Conservation (phyloP, 2,888 invertebrate genomes). For the Salpingus planirostris region DNA sequence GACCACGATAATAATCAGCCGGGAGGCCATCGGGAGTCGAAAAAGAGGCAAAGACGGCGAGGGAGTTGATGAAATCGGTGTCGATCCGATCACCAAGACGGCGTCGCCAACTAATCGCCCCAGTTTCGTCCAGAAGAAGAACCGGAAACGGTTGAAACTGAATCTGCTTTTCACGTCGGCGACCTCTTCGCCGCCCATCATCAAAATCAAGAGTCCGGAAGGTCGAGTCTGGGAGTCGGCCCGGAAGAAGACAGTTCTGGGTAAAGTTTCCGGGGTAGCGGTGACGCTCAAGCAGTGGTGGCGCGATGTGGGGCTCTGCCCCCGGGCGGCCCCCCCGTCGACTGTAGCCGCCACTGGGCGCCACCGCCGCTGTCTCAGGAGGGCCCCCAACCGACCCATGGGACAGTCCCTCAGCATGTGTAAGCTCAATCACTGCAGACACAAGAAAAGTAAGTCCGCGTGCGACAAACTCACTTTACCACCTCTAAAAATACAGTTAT, state of each 20-base stretch:
- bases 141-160: slow-evolving; percentile 18
- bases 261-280: slow-evolving; percentile 39
- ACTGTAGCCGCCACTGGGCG: slow-evolving; percentile 20
- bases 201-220: not conserved
- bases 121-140: slow-evolving; percentile 16
- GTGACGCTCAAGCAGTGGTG: slow-evolving; percentile 43
- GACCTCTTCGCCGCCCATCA: not conserved
- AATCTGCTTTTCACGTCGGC: slow-evolving; percentile 12
- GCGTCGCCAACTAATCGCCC: slow-evolving; percentile 21
- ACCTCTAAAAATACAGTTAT: no score
- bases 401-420: slow-evolving; percentile 77
- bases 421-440: slow-evolving; percentile 64
- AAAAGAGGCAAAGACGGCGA: no score
- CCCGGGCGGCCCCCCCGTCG: slow-evolving; percentile 36
- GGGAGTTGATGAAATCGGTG: no score
- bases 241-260: slow-evolving; percentile 25
- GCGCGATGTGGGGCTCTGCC: slow-evolving; percentile 45
- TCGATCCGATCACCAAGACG: slow-evolving; percentile 21
- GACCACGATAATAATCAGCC: no score
- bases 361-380: slow-evolving; percentile 21
- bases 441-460: slow-evolving; percentile 60
- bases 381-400: slow-evolving; percentile 47
- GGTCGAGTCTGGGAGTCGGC: slow-evolving; percentile 14
- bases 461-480: no score
- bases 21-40: no score